Percentiles rank a stretch among this genome's conserved stretches.
Conservation (phyloP, 2,888 invertebrate genomes). For the Mesochorus sp. region DNA sequence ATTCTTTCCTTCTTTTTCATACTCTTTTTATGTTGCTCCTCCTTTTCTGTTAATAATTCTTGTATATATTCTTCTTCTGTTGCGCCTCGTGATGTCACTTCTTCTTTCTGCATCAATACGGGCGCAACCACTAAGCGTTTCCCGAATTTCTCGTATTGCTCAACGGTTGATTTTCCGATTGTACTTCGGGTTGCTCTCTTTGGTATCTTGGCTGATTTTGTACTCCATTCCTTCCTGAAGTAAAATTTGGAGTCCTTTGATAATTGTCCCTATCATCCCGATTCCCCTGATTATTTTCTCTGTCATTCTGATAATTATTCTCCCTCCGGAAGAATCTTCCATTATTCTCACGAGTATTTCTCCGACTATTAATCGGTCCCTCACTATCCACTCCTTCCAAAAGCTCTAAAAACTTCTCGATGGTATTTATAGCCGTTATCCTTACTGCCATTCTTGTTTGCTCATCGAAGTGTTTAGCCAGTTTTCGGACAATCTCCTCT, state of each 20-base stretch:
- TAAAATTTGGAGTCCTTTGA: no score
- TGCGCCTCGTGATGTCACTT: background rate
- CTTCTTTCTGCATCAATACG: background rate
- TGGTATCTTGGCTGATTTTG: background rate
- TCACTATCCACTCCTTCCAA: background rate
- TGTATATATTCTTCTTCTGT: background rate
- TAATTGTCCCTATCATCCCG: no score
- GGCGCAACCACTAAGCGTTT: slow-evolving; percentile 21
- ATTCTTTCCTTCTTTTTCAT: background rate
- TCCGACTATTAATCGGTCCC: background rate
- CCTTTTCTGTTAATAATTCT: background rate
- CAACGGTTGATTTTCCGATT: no score
- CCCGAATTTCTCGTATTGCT: background rate
- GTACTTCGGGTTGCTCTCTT: background rate
- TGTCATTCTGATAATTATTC: background rate
- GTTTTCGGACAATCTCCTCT: background rate
- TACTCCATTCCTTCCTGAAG: background rate
- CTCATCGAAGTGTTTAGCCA: slow-evolving; percentile 10
- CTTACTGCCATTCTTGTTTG: background rate
- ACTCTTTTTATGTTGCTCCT: background rate
- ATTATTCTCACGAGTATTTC: no score
- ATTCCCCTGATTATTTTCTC: background rate
- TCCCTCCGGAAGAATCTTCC: no score
- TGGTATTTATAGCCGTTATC: background rate
- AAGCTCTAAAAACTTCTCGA: background rate